phyloP scores from a whole-genome alignment of 2,888 invertebrate genomes.

The Ochropacha duplaris region DNA sequence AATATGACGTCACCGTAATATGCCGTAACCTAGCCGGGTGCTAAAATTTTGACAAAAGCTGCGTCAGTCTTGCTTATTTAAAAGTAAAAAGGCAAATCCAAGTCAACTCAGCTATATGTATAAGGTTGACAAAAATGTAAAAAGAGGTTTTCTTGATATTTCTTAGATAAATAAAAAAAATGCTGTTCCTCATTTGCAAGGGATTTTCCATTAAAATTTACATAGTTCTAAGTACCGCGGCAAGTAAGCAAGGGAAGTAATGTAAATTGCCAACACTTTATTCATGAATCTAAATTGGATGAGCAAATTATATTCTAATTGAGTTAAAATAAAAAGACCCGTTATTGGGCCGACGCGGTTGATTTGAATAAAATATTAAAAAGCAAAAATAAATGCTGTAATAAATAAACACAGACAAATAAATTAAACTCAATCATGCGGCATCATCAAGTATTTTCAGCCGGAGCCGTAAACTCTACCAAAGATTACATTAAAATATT shows the following conservation, averaged over 20 bases:
- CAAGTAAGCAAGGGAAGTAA: slow-evolving; percentile 16
- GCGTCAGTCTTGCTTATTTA: too few relatives aligned
- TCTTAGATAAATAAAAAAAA: too few relatives aligned
- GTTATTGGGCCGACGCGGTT: slow-evolving; percentile 6
- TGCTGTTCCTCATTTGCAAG: too few relatives aligned
- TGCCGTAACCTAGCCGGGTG: too few relatives aligned
- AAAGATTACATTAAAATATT: not conserved
- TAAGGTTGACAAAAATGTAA: too few relatives aligned
- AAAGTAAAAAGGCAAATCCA: too few relatives aligned
- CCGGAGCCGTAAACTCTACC: not conserved
- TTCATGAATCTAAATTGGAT: slow-evolving; percentile 33
- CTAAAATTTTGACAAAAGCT: too few relatives aligned
- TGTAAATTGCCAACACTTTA: slow-evolving; percentile 31
- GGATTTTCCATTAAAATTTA: not conserved
- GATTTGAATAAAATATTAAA: slow-evolving; percentile 21
- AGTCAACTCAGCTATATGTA: too few relatives aligned
- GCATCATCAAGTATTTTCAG: not conserved
- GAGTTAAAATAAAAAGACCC: slow-evolving; percentile 14
- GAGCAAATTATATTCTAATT: slow-evolving; percentile 25
- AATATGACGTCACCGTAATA: too few relatives aligned
- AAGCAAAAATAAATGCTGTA: not conserved
- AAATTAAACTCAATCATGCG: not conserved
- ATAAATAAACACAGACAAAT: not conserved
- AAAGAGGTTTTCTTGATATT: too few relatives aligned
- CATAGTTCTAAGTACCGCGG: slow-evolving; percentile 10